Evolutionary conservation across 2,797 vertebrate genomes (phyloP).

Genomic region (Sylvia borin): DNA sequence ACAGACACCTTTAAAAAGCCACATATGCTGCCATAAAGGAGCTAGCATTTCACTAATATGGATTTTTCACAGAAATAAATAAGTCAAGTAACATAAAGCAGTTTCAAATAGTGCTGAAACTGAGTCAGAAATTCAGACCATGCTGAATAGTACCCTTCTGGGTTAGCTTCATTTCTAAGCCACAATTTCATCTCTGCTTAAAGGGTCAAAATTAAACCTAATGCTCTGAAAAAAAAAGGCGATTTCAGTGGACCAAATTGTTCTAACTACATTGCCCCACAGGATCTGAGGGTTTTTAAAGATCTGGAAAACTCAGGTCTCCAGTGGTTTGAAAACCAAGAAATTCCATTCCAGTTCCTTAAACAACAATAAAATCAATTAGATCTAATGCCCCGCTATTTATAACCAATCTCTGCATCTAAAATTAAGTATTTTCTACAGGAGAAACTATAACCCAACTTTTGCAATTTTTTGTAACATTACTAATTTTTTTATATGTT

Average conservation of each 20-base stretch:
- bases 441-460: not conserved
- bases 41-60: constrained; percentile 66
- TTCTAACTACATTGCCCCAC: constrained; percentile 16
- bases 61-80: constrained; percentile 69
- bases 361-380: not conserved
- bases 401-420: not conserved
- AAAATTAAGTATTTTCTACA: not conserved
- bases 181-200: constrained; percentile 64
- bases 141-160: constrained; percentile 52
- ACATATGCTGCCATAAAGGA: constrained; percentile 12
- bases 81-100: constrained; percentile 69
- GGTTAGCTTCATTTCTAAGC: constrained; percentile 41
- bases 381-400: not conserved
- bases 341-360: not conserved
- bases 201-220: not conserved
- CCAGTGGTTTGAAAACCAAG: not conserved
- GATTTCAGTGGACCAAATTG: constrained; percentile 32
- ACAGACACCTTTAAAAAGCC: constrained; percentile 12
- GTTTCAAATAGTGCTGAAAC: constrained; percentile 58
- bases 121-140: constrained; percentile 60
- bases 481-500: not conserved
- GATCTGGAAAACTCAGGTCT: not conserved
- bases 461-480: not conserved
- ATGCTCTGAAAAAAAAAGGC: not conserved
- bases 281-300: not conserved